These are phyloP conservation scores for Silurus asotus DNA, from an alignment of 2,113 vertebrate genomes.

Conservation along the genomic window DNA sequence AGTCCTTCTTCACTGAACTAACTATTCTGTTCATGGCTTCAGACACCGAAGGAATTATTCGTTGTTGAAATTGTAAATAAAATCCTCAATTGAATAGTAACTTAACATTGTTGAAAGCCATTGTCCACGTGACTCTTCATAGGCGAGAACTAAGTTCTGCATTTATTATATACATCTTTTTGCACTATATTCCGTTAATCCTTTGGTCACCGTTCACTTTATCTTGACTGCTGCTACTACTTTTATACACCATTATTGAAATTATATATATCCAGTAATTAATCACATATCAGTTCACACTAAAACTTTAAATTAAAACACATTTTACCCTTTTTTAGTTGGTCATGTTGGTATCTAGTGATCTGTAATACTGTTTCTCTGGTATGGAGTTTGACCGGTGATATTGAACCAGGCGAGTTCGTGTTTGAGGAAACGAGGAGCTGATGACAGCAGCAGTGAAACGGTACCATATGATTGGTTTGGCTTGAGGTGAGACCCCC, in stretches of 20 bases:
- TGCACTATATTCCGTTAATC: no score
- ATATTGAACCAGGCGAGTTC: slow-evolving; percentile 11
- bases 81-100: neutral
- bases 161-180: no score
- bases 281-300: no score
- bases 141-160: neutral
- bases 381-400: neutral
- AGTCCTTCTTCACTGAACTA: slow-evolving; percentile 39
- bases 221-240: no score
- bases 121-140: neutral
- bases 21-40: slow-evolving; percentile 23
- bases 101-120: neutral
- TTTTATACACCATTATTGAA: no score
- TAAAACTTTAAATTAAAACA: no score
- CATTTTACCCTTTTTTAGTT: neutral
- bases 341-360: neutral
- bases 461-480: slow-evolving; percentile 31
- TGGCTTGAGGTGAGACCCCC: slow-evolving; percentile 26
- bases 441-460: slow-evolving; percentile 50
- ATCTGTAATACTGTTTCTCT: neutral
- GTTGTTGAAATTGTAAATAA: neutral
- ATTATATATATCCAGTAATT: no score
- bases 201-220: no score
- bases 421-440: slow-evolving; percentile 20
- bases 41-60: neutral